Evolutionary conservation across 2,888 invertebrate genomes (phyloP), one percentile per base, ranked within the genome.

Genomic region (Diogma glabrata): DNA sequence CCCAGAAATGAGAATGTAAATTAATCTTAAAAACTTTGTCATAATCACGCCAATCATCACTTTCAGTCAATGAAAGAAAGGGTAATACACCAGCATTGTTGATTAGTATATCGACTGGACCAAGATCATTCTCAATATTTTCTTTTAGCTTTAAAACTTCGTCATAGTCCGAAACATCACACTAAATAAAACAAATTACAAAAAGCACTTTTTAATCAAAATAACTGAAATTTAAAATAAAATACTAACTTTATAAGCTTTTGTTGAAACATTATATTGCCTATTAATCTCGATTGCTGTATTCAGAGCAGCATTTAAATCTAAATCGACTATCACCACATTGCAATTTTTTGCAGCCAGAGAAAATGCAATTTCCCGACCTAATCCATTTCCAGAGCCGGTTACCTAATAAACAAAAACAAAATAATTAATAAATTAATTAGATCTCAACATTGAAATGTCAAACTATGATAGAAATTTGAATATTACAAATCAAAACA

Each of bases 11-110:
- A 9, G 60, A 52, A 54, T 58, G 57, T 26, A 61, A 53, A 47
- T 63, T 63, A 47, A 61, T 60, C 38, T 61, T 55, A 26, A 63
- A 54, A 51, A 60, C 57, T 14, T 52, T 52, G 17, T 55, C 51
- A n/a, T 62, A 57, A 22, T 59, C 57, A 10, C 56, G 52, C n/a
- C 17, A 23, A 9, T 57, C 57, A 1, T 58, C 49, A 9, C 53
- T 55, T 4, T 56, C 54, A n/a, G 59, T 50, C 8, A 60, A 47
- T 14, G 51, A 43, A 16, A 57, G 54, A 6, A 57, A 53, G 8
- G 57, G 56, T 8, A 63, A 58, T 22, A 61, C 57, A 0, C 61
- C 63, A 2, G 63, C 63, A 52, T 63, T 63, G 53, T 63, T 60
- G 12, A 63, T 57, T 24, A 63, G 50, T 12, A 63, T 56, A 48